Conservation (phyloP, 2,113 vertebrate genomes). For the Triplophysa rosa region DNA sequence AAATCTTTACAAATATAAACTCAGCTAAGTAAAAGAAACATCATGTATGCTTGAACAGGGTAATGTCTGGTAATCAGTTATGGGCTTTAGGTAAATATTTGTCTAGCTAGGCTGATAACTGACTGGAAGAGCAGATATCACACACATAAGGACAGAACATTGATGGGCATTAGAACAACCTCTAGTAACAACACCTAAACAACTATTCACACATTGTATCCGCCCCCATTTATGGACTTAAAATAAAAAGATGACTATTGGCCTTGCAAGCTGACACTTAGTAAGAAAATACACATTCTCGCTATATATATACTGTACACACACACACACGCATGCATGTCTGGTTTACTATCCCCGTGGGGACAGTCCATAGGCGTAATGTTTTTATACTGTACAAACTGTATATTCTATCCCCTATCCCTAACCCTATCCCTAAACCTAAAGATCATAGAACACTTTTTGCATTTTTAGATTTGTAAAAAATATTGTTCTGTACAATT, state of each 20-base stretch:
- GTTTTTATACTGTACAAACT: no score
- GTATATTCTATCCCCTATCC: no score
- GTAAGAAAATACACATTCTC: slow-evolving; percentile 1
- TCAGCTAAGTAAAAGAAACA: background rate
- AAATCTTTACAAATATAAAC: background rate
- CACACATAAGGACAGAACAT: background rate
- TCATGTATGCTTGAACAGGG: slow-evolving; percentile 5
- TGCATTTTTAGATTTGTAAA: no score
- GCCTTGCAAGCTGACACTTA: background rate
- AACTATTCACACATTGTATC: background rate
- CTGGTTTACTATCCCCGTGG: no score
- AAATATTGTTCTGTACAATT: no score
- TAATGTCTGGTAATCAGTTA: slow-evolving; percentile 34
- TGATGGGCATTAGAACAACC: background rate
- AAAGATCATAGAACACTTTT: no score
- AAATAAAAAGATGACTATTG: slow-evolving; percentile 9
- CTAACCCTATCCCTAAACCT: no score
- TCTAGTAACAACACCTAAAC: background rate
- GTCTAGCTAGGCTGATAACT: slow-evolving; percentile 28
- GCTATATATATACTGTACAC: no score
- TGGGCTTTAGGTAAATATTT: slow-evolving; percentile 54
- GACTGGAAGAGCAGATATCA: background rate
- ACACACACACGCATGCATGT: no score
- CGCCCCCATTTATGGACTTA: background rate
- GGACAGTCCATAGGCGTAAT: no score